These are phyloP conservation scores for Crocallis elinguaria DNA, from an alignment of 2,888 invertebrate genomes.

Conservation along the genomic window DNA sequence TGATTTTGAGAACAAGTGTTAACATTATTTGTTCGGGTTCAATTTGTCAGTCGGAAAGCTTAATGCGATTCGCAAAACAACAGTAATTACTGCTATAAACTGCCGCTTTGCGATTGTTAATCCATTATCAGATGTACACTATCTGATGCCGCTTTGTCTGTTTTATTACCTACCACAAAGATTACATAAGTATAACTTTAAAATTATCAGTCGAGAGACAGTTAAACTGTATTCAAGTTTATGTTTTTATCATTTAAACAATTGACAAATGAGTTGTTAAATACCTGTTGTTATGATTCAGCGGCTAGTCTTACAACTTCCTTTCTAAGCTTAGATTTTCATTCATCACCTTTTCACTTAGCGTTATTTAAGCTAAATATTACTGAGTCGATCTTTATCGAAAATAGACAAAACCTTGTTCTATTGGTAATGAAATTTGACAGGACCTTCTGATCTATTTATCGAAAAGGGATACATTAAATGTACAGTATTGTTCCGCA, in stretches of 20 bases:
- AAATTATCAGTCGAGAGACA: no score
- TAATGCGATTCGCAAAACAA: constrained; percentile 53
- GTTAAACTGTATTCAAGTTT: no score
- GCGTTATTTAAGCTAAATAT: no score
- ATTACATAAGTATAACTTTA: no score
- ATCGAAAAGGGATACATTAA: constrained; percentile 34
- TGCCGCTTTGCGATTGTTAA: constrained; percentile 30
- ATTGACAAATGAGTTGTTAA: no score
- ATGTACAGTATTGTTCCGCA: constrained; percentile 58
- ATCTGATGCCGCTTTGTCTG: constrained; percentile 6
- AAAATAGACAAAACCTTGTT: not conserved
- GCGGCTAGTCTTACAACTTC: no score
- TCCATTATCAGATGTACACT: constrained; percentile 20
- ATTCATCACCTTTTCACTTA: no score
- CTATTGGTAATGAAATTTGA: not conserved
- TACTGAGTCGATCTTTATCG: no score
- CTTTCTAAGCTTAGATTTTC: no score
- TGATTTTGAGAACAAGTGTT: constrained; percentile 60
- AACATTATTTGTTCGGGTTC: constrained; percentile 56
- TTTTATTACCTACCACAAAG: no score
- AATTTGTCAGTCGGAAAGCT: constrained; percentile 54
- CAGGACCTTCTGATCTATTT: constrained; percentile 11
- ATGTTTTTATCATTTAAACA: not conserved
- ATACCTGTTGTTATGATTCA: no score
- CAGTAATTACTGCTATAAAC: constrained; percentile 51